Evolutionary conservation across 2,113 vertebrate genomes (phyloP), one percentile per base, ranked within the genome.

Genomic region (Xenopus borealis): DNA sequence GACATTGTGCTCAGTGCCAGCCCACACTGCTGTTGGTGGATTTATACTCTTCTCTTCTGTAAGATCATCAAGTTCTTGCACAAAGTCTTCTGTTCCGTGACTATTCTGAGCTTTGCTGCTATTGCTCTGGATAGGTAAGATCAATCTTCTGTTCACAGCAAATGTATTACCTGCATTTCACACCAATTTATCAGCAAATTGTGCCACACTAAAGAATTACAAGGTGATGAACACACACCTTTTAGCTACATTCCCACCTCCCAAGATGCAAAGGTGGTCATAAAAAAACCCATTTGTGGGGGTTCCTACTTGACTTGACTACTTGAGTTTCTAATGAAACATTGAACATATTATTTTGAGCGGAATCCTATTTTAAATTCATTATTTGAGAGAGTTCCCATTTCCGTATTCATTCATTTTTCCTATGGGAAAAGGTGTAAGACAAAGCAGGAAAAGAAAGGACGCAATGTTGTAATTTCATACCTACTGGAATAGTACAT

Each of bases 71-170:
- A 97, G 83, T 99, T 99, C 85, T 88, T 98, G 59, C 97, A 99
- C 79, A 96, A 94, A 81, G 93, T 99, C 68, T 99, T 98, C 88
- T 96, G 97, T 83, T 99, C 97, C 0, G 96, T 93, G 83, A 96
- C 91, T 7, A 87, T 98, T 83, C 96, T 99, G 75, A 98, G 94
- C 82, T 98, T 98, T 85, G 92, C 94, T 45, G 93, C 92, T 77
- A 93, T 94, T 82, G 92, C 92, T 71, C 79, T 94, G 79, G 92
- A 94, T 86, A 93, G 92, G 92, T 94, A 87, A 77, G 55, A 40
- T 17, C 12, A 40, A 3, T 2, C 30, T 7, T 40, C 30, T 27
- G 4, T 64, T 12, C 12, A 20, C 5, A 62, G 23, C 23, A 27
- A 27, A 27, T 27, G 23, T 11, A 16, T 62, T 62, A 14, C 12